These are phyloP conservation scores for Psammodynastes pulverulentus DNA, from an alignment of 2,113 vertebrate genomes.

Conservation along the genomic window DNA sequence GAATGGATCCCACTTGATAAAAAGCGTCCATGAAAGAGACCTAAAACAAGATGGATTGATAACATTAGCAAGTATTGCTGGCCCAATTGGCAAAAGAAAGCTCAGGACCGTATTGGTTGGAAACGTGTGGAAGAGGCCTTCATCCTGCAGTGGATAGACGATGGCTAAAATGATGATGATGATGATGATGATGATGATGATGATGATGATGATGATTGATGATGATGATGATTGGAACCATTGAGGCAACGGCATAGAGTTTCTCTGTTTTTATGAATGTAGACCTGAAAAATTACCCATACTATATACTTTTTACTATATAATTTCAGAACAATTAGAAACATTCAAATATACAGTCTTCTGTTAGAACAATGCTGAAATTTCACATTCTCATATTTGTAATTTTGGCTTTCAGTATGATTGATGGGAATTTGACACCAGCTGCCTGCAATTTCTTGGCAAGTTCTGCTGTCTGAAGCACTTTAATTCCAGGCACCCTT, in stretches of 20 bases:
- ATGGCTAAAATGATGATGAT: too few species aligned
- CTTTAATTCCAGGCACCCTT: not conserved
- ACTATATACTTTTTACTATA: not conserved
- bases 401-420: not conserved
- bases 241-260: not conserved
- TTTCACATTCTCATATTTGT: not conserved
- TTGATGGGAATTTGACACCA: not conserved
- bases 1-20: not conserved
- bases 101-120: not conserved
- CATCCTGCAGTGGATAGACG: not conserved
- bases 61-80: not conserved
- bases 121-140: not conserved
- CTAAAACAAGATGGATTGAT: not conserved
- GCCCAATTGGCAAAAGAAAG: not conserved
- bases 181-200: too few species aligned
- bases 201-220: not conserved
- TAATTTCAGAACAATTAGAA: not conserved
- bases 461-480: not conserved
- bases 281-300: not conserved
- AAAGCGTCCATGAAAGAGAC: not conserved
- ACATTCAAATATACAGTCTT: not conserved
- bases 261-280: not conserved
- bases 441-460: not conserved
- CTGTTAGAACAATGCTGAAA: not conserved
- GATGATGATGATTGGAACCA: not conserved